Evolutionary conservation across 2,797 vertebrate species (phyloP).

Genomic region (Helarctos malayanus): DNA sequence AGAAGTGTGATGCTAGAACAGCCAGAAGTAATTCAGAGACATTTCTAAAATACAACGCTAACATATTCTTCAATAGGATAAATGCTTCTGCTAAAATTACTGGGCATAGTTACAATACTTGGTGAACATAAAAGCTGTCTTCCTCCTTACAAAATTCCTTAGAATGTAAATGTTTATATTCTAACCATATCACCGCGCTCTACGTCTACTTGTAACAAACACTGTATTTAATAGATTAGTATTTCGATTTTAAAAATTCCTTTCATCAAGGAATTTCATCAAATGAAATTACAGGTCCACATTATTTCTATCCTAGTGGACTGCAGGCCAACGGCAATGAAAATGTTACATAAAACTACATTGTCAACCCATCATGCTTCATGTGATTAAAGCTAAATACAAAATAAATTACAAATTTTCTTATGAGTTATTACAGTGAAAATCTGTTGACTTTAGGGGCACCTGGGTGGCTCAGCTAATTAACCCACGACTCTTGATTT

Average conservation of each 20-base stretch:
- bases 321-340: not conserved
- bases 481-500: not conserved
- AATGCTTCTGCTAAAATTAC: constrained; percentile 4
- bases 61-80: not conserved
- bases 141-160: constrained; percentile 25
- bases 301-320: not conserved
- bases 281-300: constrained; percentile 1
- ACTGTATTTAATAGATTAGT: not conserved
- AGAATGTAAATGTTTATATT: constrained; percentile 32
- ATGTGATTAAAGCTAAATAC: not conserved
- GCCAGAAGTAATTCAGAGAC: constrained; percentile 7
- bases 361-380: not conserved
- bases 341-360: not conserved
- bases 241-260: constrained; percentile 7
- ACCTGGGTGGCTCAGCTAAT: not conserved
- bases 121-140: constrained; percentile 2
- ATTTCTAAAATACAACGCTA: constrained; percentile 61
- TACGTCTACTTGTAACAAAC: constrained; percentile 9
- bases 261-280: not conserved
- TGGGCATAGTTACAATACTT: not conserved
- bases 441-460: not conserved
- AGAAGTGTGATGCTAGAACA: not conserved
- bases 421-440: not conserved
- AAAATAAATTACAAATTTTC: not conserved
- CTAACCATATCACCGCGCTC: not conserved